These are phyloP conservation scores for Tiphia femorata DNA, from an alignment of 2,888 invertebrate genomes.

Conservation along the genomic window DNA sequence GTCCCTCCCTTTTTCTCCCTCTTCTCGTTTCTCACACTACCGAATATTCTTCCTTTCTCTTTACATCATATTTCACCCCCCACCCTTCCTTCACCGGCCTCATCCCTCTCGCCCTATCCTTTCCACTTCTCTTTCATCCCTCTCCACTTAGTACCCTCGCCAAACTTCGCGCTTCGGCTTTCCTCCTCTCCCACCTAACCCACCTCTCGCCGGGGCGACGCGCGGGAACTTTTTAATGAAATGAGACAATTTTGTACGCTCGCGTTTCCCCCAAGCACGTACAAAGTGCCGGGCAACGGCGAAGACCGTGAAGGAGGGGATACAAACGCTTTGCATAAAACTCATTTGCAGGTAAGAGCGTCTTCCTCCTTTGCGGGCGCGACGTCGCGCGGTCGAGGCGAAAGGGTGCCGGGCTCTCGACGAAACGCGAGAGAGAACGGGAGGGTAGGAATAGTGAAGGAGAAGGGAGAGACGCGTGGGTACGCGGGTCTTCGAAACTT, in stretches of 20 bases:
- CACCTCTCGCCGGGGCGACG: background rate
- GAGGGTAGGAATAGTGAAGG: too few relatives aligned
- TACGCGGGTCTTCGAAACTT: too few relatives aligned
- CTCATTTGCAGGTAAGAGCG: background rate
- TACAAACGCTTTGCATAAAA: background rate
- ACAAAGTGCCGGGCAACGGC: constrained; percentile 1
- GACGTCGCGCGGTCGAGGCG: background rate
- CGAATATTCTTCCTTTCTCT: too few relatives aligned
- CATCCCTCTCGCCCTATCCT: background rate
- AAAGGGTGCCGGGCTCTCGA: background rate
- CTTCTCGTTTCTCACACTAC: background rate
- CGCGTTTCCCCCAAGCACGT: background rate
- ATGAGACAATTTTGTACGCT: background rate
- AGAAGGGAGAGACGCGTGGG: too few relatives aligned
- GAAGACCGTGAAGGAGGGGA: too few relatives aligned
- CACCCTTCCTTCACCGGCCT: background rate
- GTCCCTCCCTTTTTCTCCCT: background rate
- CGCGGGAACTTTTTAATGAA: constrained; percentile 13
- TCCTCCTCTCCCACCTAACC: background rate
- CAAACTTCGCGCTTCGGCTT: background rate
- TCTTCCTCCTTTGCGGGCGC: background rate
- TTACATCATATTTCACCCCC: background rate
- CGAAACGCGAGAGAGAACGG: background rate
- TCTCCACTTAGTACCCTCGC: background rate
- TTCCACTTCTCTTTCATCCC: background rate